Conservation (phyloP, 2,113 vertebrate genomes). For the Stegastes partitus region DNA sequence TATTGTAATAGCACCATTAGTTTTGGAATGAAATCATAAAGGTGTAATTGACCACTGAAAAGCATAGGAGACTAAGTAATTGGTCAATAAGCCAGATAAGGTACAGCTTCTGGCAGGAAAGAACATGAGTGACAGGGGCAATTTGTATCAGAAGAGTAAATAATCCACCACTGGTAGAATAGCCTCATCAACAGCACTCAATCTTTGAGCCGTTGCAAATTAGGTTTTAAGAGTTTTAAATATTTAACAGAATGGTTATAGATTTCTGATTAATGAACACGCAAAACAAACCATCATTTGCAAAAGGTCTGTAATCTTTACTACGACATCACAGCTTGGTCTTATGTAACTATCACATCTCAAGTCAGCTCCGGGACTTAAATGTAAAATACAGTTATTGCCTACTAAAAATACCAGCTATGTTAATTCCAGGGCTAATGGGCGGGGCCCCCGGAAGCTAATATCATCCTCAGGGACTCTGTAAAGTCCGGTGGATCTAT, state of each 20-base stretch:
- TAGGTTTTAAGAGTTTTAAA: constrained; percentile 64
- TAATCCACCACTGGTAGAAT: constrained; percentile 47
- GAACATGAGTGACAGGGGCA: constrained; percentile 43
- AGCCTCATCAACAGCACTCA: constrained; percentile 56
- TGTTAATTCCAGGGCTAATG: constrained; percentile 50
- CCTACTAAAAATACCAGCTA: constrained; percentile 59
- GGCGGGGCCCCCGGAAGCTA: constrained; percentile 41
- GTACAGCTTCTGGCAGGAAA: constrained; percentile 42
- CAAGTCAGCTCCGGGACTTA: constrained; percentile 23
- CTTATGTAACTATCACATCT: constrained; percentile 48
- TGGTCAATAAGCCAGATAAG: constrained; percentile 57
- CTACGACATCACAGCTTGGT: constrained; percentile 34
- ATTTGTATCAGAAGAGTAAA: constrained; percentile 71
- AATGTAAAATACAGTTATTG: constrained; percentile 54
- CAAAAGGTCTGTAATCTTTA: constrained; percentile 60
- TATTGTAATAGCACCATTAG: neutral
- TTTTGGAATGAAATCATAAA: constrained; percentile 45
- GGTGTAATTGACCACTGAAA: constrained; percentile 48
- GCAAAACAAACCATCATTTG: constrained; percentile 56
- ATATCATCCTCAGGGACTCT: constrained; percentile 46
- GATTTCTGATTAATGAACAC: constrained; percentile 71
- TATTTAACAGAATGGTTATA: constrained; percentile 77
- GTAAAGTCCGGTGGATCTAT: constrained; percentile 49
- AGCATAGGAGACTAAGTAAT: constrained; percentile 34
- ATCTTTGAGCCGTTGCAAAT: constrained; percentile 69